Conservation (phyloP, 1,140 invertebrate species). For the Drosophila tristis region DNA sequence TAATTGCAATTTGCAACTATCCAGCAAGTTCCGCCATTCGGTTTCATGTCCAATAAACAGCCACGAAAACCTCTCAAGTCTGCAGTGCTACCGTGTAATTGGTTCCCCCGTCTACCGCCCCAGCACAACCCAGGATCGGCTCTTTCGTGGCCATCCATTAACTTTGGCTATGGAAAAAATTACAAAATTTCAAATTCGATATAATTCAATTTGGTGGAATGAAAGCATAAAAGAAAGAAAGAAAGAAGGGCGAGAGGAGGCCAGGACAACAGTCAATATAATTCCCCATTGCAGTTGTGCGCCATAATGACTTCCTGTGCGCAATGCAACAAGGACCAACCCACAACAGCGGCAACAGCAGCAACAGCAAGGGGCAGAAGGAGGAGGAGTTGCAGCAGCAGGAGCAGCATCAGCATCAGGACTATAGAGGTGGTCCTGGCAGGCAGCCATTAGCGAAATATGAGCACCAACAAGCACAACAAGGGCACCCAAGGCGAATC, state of each 20-base stretch:
- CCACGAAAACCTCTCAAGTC: too few species aligned
- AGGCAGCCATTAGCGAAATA: slow-evolving; percentile 83
- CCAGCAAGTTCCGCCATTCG: too few species aligned
- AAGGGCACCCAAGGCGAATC: slow-evolving; percentile 68
- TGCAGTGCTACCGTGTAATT: too few species aligned
- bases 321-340: slow-evolving; percentile 58
- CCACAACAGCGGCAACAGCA: slow-evolving; percentile 21
- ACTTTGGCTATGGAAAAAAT: slow-evolving; percentile 3
- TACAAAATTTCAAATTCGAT: slow-evolving; percentile 55
- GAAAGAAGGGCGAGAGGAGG: slow-evolving; percentile 5
- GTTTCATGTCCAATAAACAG: too few species aligned
- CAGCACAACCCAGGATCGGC: too few species aligned
- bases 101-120: too few species aligned
- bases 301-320: slow-evolving; percentile 78
- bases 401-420: neutral
- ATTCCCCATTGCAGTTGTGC: slow-evolving; percentile 77
- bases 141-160: too few species aligned
- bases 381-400: slow-evolving; percentile 16
- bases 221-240: slow-evolving; percentile 3
- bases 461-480: slow-evolving; percentile 56
- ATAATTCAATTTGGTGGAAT: slow-evolving; percentile 68
- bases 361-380: slow-evolving; percentile 3
- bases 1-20: too few species aligned
- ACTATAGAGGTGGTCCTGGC: slow-evolving; percentile 40
- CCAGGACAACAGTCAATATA: slow-evolving; percentile 61